Conservation (phyloP, 92 coral and sea anemone genomes). For the Montipora capitata region DNA sequence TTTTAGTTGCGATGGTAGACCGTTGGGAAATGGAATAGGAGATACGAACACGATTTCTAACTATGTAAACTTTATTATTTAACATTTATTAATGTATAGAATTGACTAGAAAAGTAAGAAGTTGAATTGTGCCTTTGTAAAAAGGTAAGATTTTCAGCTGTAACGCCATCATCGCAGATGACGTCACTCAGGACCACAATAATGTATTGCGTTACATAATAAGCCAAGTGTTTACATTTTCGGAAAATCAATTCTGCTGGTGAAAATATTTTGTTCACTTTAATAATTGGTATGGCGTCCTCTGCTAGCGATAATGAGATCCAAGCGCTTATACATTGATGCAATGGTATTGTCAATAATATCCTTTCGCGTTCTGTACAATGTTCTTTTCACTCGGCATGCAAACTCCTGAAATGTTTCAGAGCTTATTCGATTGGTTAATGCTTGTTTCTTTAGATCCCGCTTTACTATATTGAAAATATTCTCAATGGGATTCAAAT, state of each 20-base stretch:
- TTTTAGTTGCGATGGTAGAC: neutral
- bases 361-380: neutral
- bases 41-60: neutral
- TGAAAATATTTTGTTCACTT: neutral
- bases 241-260: neutral
- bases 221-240: neutral
- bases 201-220: neutral
- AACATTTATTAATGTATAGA: neutral
- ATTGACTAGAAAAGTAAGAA: neutral
- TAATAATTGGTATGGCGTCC: neutral
- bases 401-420: constrained; percentile 1
- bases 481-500: no score
- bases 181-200: neutral
- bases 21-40: neutral
- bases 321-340: neutral
- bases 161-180: no score
- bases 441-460: neutral
- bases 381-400: neutral
- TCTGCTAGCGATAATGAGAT: neutral
- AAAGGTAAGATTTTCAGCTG: no score
- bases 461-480: no score
- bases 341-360: neutral
- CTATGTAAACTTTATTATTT: neutral
- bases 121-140: constrained; percentile 12
- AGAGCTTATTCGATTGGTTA: neutral